These are phyloP conservation scores for Sepioteuthis lessoniana DNA, from an alignment of 2,888 invertebrate genomes.

Conservation along the genomic window DNA sequence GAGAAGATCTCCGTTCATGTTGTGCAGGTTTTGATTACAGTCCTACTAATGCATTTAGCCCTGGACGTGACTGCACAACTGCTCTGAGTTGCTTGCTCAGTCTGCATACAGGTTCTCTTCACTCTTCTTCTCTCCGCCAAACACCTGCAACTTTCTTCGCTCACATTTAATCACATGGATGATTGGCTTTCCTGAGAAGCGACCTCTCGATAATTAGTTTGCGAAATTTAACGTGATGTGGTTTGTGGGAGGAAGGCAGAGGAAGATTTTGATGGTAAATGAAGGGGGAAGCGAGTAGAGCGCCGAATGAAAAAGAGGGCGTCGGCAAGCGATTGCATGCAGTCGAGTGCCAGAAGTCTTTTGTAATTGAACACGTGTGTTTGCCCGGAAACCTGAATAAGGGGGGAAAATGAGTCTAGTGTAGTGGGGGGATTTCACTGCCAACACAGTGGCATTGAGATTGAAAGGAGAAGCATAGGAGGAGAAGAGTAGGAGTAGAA, in stretches of 20 bases:
- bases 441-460: no score
- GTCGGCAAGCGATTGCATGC: neutral
- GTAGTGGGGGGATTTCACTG: no score
- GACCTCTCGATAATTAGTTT: neutral
- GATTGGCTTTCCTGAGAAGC: constrained; percentile 23
- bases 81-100: neutral
- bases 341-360: neutral
- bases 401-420: no score
- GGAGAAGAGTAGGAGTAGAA: no score
- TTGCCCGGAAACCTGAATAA: no score
- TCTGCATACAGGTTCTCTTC: neutral
- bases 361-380: neutral
- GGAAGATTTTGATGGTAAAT: neutral
- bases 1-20: neutral
- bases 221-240: neutral
- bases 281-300: neutral
- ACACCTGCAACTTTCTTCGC: neutral
- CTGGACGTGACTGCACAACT: neutral
- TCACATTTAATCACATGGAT: neutral
- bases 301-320: neutral
- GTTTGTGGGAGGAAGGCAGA: neutral
- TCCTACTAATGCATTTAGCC: neutral
- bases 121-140: neutral
- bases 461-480: no score
- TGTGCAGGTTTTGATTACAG: neutral